phyloP scores from a whole-genome alignment of 2,113 vertebrate genomes.

The Pseudopodoces humilis region DNA sequence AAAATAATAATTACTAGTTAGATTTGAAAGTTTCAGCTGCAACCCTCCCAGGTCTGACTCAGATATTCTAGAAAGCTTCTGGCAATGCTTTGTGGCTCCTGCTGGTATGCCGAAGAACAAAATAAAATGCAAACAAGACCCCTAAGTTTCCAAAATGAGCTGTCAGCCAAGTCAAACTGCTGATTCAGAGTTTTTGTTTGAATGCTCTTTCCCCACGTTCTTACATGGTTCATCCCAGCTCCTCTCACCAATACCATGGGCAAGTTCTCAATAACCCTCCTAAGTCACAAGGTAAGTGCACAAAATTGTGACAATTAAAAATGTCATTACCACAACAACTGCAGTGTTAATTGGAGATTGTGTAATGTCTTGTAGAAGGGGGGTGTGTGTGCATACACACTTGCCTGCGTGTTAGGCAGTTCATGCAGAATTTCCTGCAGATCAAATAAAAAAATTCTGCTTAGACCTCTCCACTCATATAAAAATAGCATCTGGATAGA shows the following conservation, averaged over 20 bases:
- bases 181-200: not conserved
- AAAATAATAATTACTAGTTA: not conserved
- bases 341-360: not conserved
- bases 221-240: not conserved
- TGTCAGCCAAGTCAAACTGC: not conserved
- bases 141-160: not conserved
- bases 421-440: conserved; percentile 25
- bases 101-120: not conserved
- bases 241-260: not conserved
- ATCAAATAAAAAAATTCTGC: not conserved
- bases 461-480: not conserved
- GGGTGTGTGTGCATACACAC: not conserved
- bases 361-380: not conserved
- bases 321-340: not conserved
- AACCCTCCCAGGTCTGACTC: not conserved
- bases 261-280: not conserved
- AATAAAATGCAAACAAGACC: not conserved
- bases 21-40: conserved; percentile 9
- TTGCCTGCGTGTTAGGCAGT: rapidly evolving
- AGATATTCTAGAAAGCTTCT: not conserved
- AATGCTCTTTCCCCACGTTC: not conserved
- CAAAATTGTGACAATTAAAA: not conserved
- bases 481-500: conserved; percentile 41
- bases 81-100: not conserved
- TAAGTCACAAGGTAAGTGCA: rapidly evolving